Conservation (phyloP, 64 coral and sea anemone species). For the Dendrophyllia cribrosa region DNA sequence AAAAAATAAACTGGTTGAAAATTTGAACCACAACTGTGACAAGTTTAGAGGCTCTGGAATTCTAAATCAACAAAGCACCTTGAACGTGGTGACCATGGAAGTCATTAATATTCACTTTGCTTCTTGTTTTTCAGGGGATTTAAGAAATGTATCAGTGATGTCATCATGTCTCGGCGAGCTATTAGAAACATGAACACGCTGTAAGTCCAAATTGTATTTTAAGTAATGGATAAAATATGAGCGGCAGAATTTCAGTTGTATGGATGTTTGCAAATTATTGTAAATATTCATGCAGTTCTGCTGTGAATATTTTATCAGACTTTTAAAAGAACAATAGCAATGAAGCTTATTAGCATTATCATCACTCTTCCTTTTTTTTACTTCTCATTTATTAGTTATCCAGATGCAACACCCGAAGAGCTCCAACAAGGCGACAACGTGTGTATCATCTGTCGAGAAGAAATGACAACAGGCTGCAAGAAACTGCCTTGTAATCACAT, state of each 20-base stretch:
- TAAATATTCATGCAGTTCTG: too few species aligned
- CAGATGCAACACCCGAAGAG: conserved; percentile 97
- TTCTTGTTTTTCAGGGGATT: conserved; percentile 73
- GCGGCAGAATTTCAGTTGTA: too few species aligned
- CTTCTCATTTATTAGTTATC: conserved; percentile 61
- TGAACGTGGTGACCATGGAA: background rate
- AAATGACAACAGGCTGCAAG: conserved; percentile 97
- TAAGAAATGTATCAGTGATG: conserved; percentile 98
- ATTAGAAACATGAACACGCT: conserved; percentile 99
- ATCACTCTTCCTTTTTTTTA: background rate
- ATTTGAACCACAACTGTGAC: too few species aligned
- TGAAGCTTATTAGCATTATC: too few species aligned
- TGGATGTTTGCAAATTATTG: too few species aligned
- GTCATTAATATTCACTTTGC: background rate
- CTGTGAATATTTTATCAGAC: too few species aligned
- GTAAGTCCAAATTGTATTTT: conserved; percentile 65
- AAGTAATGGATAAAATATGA: too few species aligned
- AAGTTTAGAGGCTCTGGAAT: too few species aligned
- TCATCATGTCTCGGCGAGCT: conserved; percentile 97
- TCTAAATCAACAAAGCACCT: too few species aligned
- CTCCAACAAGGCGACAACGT: conserved; percentile 96
- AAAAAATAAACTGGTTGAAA: too few species aligned
- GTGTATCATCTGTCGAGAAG: conserved; percentile 97
- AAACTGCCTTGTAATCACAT: conserved; percentile 98
- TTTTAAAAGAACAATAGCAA: too few species aligned